Base-by-base conservation (phyloP, 1,140 invertebrate species). In the Ruditapes philippinarum region DNA sequence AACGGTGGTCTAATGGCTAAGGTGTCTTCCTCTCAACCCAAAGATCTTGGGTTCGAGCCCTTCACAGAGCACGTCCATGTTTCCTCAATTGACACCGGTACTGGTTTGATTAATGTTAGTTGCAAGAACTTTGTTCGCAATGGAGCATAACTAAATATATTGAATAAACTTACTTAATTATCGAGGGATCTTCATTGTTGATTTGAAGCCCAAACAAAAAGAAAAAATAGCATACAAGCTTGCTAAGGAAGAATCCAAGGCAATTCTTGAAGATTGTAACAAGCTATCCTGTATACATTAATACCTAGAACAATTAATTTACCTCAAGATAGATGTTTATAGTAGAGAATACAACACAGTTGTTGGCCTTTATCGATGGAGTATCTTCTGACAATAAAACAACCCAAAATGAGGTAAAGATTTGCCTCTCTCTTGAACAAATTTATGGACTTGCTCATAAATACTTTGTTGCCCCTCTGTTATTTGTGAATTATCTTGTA, bases 221-320 rank as follows among this genome's bases (percentile, higher is more conserved):
- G n/a, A 65, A n/a, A 65, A 65, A 11, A 12, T 12, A n/a, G 31
- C 7, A 65, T 65, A 65, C n/a, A 65, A 7, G 7, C 60, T 65
- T 65, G 9, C n/a, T 65, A 65, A 65, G n/a, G 60, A 65, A 65
- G 60, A 65, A 65, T 65, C 60, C 9, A 65, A 65, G 60, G 9
- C 60, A 65, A 65, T 65, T 12, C 60, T 65, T 65, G 60, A 65
- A 65, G 60, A 65, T n/a, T 65, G 60, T 65, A 9, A 65, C 60
- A 65, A 65, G 60, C 60, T 65, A 11, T 65, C 31, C 9, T 65
- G 60, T 65, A 65, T 65, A 65, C 60, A 65, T 65, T 12, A 65
- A n/a, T 9, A 65, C n/a, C 60, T 65, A 12, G 60, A 65, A 12
- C 60, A 65, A 65, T 65, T 65, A 65, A 65, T 11, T 12, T 12